A percentile compares a stretch with the other conserved stretches of the same genome.
Evolutionary conservation across 2,113 vertebrate species (phyloP).

Genomic region (Macquaria ambigua): DNA sequence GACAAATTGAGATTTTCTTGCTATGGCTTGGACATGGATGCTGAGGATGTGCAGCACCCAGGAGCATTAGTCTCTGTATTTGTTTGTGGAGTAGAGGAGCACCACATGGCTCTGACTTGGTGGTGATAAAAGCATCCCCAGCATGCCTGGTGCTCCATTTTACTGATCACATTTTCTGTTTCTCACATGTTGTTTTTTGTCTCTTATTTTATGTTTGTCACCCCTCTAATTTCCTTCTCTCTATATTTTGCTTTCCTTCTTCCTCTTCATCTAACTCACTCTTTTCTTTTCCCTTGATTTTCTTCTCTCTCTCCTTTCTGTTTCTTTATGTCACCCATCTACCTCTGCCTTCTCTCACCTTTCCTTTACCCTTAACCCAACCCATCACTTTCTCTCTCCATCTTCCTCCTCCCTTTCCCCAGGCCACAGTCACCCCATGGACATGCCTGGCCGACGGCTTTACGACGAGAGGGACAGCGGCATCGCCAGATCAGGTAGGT

Average conservation of each 20-base stretch:
- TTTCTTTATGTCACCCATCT: background rate
- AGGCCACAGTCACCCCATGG: constrained; percentile 99
- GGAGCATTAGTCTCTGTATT: background rate
- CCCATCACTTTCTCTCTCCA: background rate
- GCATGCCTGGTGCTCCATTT: background rate
- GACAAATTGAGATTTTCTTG: background rate
- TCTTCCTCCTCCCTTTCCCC: constrained; percentile 39
- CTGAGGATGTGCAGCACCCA: background rate
- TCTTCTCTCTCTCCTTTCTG: background rate
- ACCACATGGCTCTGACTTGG: background rate
- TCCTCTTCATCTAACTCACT: background rate
- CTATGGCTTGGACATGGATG: background rate
- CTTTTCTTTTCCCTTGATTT: background rate
- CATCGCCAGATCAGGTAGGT: constrained; percentile 96
- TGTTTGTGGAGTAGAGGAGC: background rate
- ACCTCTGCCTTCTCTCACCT: background rate
- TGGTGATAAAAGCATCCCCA: background rate
- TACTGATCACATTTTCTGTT: background rate
- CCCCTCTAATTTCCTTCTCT: background rate
- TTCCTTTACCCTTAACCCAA: background rate
- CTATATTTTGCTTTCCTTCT: background rate
- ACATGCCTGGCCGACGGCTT: constrained; percentile 95
- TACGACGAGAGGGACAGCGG: constrained; percentile 96
- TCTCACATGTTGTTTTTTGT: constrained; percentile 10
- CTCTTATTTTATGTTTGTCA: background rate